Evolutionary conservation across 1,140 invertebrate species (phyloP).

Genomic region (Drosophila sp.): DNA sequence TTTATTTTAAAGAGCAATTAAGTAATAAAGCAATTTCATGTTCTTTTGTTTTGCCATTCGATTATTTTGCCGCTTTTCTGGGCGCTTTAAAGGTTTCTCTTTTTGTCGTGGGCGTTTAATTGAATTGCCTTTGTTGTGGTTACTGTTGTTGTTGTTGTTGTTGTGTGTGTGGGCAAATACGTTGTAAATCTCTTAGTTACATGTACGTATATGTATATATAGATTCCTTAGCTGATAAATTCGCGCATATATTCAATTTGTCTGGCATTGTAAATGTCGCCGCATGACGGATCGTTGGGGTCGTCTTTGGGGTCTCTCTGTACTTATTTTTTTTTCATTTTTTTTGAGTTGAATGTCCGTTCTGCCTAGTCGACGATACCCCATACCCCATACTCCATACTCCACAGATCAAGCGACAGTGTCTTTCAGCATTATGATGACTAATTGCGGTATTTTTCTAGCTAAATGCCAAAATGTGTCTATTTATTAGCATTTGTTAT

Average conservation of each 20-base stretch:
- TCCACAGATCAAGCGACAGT: constrained; percentile 8
- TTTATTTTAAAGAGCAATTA: constrained; percentile 81
- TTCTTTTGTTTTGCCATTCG: constrained; percentile 77
- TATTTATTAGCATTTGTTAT: constrained; percentile 61
- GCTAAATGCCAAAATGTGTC: constrained; percentile 75
- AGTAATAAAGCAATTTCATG: constrained; percentile 83
- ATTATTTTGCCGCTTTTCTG: constrained; percentile 65
- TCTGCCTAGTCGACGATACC: constrained; percentile 3
- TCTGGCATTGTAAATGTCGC: constrained; percentile 77
- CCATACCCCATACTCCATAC: not conserved
- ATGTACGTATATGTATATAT: constrained; percentile 14
- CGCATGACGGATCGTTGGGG: constrained; percentile 75
- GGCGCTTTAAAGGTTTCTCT: constrained; percentile 69
- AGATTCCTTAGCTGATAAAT: constrained; percentile 69
- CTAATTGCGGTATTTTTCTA: constrained; percentile 74
- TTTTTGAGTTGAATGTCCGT: constrained; percentile 71
- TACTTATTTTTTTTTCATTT: no score
- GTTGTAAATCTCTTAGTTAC: constrained; percentile 70
- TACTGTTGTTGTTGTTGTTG: constrained; percentile 39
- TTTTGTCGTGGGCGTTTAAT: constrained; percentile 76
- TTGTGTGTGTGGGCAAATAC: constrained; percentile 70
- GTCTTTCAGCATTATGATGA: constrained; percentile 57
- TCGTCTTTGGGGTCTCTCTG: constrained; percentile 58
- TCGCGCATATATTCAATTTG: constrained; percentile 74
- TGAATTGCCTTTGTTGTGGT: constrained; percentile 68